A percentile compares a stretch with the other conserved stretches of the same genome.
Evolutionary conservation across 1,140 invertebrate genomes (phyloP).

Genomic region (Tetranychus cinnabarinus): DNA sequence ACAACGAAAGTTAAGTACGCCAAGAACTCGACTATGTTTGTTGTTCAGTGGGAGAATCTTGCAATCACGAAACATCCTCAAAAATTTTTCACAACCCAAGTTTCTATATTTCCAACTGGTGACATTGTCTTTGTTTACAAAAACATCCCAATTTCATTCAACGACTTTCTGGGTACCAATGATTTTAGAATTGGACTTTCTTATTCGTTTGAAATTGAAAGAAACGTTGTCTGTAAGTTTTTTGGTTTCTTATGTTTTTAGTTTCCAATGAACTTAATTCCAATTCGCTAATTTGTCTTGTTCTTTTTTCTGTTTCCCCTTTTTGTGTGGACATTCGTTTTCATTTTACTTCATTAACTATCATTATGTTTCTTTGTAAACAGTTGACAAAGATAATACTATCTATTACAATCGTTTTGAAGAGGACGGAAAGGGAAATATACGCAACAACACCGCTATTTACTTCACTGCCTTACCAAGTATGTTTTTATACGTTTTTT

Average conservation of each 20-base stretch:
- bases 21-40: slow-evolving; percentile 65
- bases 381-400: too few relatives aligned
- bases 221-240: slow-evolving; percentile 51
- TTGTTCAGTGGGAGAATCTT: slow-evolving; percentile 79
- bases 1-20: slow-evolving; percentile 56
- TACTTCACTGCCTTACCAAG: slow-evolving; percentile 4
- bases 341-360: neutral
- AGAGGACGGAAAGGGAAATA: too few relatives aligned
- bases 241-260: neutral
- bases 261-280: neutral
- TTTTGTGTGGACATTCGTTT: neutral
- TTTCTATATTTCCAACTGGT: slow-evolving; percentile 47
- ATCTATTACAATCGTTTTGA: too few relatives aligned
- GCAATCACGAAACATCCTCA: slow-evolving; percentile 38
- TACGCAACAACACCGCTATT: slow-evolving; percentile 42
- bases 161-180: slow-evolving; percentile 44
- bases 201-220: slow-evolving; percentile 86
- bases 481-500: too few relatives aligned
- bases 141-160: slow-evolving; percentile 43
- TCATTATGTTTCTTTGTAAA: neutral
- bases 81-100: slow-evolving; percentile 56
- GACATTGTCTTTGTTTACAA: slow-evolving; percentile 83
- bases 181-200: slow-evolving; percentile 92
- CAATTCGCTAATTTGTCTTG: neutral
- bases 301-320: neutral